phyloP scores from a whole-genome alignment of 1,140 invertebrate genomes.

The Luehdorfia chinensis region DNA sequence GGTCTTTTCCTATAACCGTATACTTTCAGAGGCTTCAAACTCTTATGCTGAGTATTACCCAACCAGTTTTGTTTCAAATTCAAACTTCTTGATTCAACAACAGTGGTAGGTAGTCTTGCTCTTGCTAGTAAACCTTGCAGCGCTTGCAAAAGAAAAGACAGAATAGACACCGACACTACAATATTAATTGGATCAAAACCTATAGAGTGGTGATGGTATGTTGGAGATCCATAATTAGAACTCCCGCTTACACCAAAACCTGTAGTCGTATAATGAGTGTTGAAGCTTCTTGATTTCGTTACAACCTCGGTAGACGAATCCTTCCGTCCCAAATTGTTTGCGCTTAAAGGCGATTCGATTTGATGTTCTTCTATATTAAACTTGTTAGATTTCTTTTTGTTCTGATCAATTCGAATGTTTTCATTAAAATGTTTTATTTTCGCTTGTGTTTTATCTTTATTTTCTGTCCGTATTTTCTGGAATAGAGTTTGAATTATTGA shows the following conservation, averaged over 20 bases:
- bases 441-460: conserved; percentile 30
- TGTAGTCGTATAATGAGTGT: conserved; percentile 41
- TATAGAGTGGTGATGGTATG: conserved; percentile 72
- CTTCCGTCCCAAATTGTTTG: conserved; percentile 23
- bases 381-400: conserved; percentile 25
- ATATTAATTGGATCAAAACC: conserved; percentile 75
- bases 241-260: conserved; percentile 47
- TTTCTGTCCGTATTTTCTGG: conserved; percentile 54
- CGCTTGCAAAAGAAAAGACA: conserved; percentile 69
- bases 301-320: conserved; percentile 21
- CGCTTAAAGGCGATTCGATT: conserved; percentile 44
- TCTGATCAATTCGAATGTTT: not conserved
- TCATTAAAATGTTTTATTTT: conserved; percentile 1
- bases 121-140: conserved; percentile 59
- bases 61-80: conserved; percentile 37
- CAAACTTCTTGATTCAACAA: conserved; percentile 54
- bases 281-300: conserved; percentile 47
- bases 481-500: conserved; percentile 49
- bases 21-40: conserved; percentile 23
- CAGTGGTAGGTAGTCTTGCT: conserved; percentile 51
- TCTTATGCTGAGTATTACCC: conserved; percentile 38
- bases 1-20: conserved; percentile 34
- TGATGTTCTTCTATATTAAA: conserved; percentile 30
- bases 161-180: conserved; percentile 67
- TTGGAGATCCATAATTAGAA: conserved; percentile 38